phyloP scores from a whole-genome alignment of 2,797 vertebrate species.

The Iguana delicatissima region DNA sequence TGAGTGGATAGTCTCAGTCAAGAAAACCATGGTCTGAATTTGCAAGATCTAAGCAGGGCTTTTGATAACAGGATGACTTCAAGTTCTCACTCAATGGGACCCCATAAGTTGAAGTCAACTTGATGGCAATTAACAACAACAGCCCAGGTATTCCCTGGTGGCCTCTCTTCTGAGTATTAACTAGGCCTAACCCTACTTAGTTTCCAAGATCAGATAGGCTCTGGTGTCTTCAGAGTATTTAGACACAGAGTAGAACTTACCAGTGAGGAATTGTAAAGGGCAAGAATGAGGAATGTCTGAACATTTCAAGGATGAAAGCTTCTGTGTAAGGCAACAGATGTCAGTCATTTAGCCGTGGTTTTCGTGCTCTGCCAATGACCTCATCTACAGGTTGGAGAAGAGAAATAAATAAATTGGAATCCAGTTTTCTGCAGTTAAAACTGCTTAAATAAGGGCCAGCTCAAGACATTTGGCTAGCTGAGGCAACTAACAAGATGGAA shows the following conservation, averaged over 20 bases:
- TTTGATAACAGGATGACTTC: no score
- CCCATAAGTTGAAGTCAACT: no score
- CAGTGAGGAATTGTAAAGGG: constrained; percentile 94
- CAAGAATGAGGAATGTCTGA: constrained; percentile 89
- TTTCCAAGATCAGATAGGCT: no score
- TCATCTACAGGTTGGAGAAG: constrained; percentile 74
- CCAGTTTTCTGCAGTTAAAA: background rate
- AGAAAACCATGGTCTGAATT: no score
- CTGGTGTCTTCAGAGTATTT: background rate
- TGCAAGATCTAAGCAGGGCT: no score
- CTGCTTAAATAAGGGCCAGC: background rate
- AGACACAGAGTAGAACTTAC: constrained; percentile 64
- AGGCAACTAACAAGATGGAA: background rate
- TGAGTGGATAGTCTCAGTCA: no score
- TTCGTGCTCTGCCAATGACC: constrained; percentile 80
- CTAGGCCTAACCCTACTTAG: no score
- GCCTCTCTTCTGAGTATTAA: no score
- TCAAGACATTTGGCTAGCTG: no score
- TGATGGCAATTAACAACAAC: no score
- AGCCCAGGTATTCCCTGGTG: no score
- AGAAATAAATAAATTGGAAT: no score
- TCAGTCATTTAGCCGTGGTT: constrained; percentile 84
- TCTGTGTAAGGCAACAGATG: constrained; percentile 82
- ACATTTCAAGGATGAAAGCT: constrained; percentile 90
- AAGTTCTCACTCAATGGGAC: background rate